Base-by-base conservation (phyloP, 2,888 invertebrate species). In the Drosophila hawaiiensis region DNA sequence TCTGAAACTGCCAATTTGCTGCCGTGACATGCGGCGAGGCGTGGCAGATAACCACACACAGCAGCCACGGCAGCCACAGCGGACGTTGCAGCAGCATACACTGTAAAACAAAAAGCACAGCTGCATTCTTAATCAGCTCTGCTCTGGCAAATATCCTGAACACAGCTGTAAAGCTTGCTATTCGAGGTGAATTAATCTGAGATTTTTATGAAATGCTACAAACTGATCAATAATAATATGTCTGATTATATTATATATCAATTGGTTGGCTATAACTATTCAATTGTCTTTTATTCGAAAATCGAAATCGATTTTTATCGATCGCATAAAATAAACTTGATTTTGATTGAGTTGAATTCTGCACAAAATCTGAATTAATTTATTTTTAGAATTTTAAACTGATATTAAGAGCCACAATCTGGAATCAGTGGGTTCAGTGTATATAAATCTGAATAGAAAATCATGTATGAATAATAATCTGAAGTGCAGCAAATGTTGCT, bases 1-100 rank as follows among this genome's bases (percentile, higher is more conserved):
- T 84, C 91, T 86, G 73, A 73, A 80, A 84, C 91, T 87, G 91
- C 84, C 87, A 89, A 89, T 91, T 87, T 84, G 90, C 61, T 84
- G 91, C 72, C 66, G 19, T 64, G 77, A 67, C 77, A 75, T 55
- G 79, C 63, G 50, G 43, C 70, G 59, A 74, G 84, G 81, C 84
- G 68, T 63, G 53, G 60, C 72, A 76, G 84, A 83, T 83, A 90
- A 73, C 68, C 79, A 56, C 53, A 66, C 49, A 60, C 58, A 69
- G 76, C 55, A 31, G 29, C 31, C 29, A n/a, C 4, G 4, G 22
- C 28, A 39, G 25, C n/a, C 16, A n/a, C 25, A 35, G 33, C 29
- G 12, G 4, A 43, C 19, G 29, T 29, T 22, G 60, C 39, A 43
- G 49, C 29, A 4, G 16, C 37, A 50, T 47, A 41, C 65, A 55